These are phyloP conservation scores for Indicator maculatus DNA, from an alignment of 2,113 vertebrate species.

Conservation along the genomic window DNA sequence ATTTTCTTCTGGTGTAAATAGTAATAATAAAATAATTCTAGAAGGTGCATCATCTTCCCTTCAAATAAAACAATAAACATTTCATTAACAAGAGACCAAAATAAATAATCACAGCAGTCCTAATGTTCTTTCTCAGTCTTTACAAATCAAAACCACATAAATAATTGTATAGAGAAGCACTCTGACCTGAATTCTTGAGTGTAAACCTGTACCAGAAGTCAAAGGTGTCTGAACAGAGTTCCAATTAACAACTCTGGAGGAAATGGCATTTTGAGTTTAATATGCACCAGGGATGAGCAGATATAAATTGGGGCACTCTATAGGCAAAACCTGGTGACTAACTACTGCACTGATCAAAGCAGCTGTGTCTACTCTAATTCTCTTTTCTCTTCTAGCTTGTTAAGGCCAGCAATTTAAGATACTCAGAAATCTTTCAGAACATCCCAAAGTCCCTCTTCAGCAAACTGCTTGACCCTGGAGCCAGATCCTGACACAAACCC, in stretches of 20 bases:
- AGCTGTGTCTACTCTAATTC: neutral
- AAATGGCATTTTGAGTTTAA: neutral
- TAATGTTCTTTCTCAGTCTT: neutral
- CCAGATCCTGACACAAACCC: neutral
- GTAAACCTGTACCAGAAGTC: neutral
- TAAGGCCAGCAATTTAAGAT: neutral
- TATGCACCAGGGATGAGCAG: rapidly evolving
- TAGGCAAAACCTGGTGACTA: neutral
- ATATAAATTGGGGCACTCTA: neutral
- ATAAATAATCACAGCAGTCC: neutral
- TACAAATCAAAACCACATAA: neutral
- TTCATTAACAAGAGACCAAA: neutral
- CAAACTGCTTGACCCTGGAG: neutral
- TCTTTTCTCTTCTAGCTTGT: neutral
- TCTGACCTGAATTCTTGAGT: neutral
- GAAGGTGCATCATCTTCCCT: neutral
- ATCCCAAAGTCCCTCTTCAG: neutral
- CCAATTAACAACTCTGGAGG: neutral
- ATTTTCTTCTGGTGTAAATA: neutral
- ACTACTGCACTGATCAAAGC: neutral
- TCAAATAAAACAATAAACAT: neutral
- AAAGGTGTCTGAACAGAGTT: neutral
- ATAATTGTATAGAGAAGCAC: neutral
- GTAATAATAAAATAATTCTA: no score
- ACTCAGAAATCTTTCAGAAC: neutral